Conservation (phyloP, 2,113 vertebrate species). For the Ornithorhynchus anatinus region DNA sequence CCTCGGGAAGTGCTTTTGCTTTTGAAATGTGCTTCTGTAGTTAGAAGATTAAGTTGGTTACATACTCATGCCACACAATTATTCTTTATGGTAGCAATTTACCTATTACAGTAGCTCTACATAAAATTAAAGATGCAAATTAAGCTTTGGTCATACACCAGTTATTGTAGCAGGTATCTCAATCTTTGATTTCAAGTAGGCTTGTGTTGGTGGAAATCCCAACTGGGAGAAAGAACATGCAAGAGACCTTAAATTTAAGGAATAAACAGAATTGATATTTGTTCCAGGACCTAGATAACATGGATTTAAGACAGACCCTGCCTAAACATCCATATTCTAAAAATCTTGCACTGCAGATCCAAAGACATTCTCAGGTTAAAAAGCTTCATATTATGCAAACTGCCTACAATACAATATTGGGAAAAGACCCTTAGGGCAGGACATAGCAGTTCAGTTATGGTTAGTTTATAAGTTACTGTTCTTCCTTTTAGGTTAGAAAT, state of each 20-base stretch:
- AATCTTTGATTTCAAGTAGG: slow-evolving; percentile 69
- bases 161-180: fast-evolving
- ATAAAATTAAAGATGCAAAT: not conserved
- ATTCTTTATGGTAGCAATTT: no score
- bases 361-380: no score
- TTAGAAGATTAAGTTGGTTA: no score
- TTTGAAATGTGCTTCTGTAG: no score
- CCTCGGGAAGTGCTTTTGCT: no score
- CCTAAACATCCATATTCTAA: no score
- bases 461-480: not conserved
- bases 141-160: fast-evolving
- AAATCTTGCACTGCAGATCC: no score
- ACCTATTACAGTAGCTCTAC: fast-evolving
- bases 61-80: no score
- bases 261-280: slow-evolving; percentile 75
- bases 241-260: slow-evolving; percentile 73
- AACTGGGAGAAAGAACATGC: slow-evolving; percentile 85
- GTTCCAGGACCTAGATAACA: slow-evolving; percentile 78
- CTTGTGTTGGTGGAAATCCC: slow-evolving; percentile 83
- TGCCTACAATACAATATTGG: not conserved
- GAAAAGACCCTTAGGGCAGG: not conserved
- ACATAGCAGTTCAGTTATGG: not conserved
- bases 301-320: slow-evolving; percentile 84
- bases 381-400: not conserved
- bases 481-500: not conserved